phyloP scores from a whole-genome alignment of 1,140 invertebrate genomes.

The Heliconius himera region DNA sequence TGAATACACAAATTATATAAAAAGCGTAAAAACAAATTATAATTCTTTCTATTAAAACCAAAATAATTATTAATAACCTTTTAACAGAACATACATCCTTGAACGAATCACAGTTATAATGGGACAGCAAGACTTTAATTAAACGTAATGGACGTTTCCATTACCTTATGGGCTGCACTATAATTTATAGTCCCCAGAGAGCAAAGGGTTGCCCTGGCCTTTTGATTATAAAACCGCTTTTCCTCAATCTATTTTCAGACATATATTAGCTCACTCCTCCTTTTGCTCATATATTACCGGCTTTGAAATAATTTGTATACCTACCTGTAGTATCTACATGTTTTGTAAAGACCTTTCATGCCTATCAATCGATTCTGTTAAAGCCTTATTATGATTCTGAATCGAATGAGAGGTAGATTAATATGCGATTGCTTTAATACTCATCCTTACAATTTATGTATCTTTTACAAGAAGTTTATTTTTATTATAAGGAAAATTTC shows the following conservation, averaged over 20 bases:
- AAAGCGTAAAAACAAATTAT: background rate
- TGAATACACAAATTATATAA: too few species aligned
- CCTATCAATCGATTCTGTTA: background rate
- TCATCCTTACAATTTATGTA: background rate
- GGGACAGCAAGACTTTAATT: slow-evolving; percentile 24
- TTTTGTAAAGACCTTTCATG: background rate
- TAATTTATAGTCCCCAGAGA: slow-evolving; percentile 23
- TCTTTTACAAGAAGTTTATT: background rate
- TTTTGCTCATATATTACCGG: background rate
- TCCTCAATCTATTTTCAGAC: slow-evolving; percentile 20
- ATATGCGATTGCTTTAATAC: background rate
- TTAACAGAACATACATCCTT: background rate
- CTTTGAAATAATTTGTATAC: slow-evolving; percentile 20
- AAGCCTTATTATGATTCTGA: background rate
- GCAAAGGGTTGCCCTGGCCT: slow-evolving; percentile 19
- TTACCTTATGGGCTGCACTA: slow-evolving; percentile 22
- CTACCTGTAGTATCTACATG: background rate
- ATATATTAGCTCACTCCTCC: slow-evolving; percentile 6
- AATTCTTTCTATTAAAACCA: background rate
- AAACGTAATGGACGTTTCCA: slow-evolving; percentile 23
- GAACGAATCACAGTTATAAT: slow-evolving; percentile 20
- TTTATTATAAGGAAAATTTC: too few species aligned
- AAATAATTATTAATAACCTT: background rate
- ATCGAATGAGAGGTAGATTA: background rate
- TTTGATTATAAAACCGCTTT: slow-evolving; percentile 27